Evolutionary conservation across 2,113 vertebrate species (phyloP).

Genomic region (Gasterosteus aculeatus): DNA sequence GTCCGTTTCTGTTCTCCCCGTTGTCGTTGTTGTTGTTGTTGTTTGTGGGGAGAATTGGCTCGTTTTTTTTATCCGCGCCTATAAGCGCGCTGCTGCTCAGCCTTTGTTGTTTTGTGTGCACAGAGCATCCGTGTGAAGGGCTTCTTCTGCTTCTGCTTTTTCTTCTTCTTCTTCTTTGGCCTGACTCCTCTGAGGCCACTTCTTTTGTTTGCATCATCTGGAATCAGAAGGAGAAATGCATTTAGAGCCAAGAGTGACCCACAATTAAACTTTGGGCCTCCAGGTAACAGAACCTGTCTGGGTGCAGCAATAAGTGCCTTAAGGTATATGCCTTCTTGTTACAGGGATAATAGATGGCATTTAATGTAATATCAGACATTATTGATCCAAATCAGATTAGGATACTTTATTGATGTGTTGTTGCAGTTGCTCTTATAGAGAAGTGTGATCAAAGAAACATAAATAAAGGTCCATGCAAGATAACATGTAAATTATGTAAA

Average conservation of each 20-base stretch:
- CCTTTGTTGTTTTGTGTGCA: constrained; percentile 42
- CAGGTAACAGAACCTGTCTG: neutral
- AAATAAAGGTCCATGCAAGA: neutral
- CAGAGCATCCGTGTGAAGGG: constrained; percentile 16
- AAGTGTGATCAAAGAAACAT: neutral
- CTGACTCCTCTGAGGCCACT: neutral
- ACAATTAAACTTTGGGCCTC: neutral
- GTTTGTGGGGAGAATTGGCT: neutral
- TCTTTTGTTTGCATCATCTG: neutral
- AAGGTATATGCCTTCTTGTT: neutral
- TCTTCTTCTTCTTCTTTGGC: neutral
- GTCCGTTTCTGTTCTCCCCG: neutral
- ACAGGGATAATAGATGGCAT: neutral
- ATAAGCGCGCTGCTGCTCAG: neutral
- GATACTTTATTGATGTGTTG: no score
- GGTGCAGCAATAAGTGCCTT: neutral
- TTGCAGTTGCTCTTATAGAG: no score
- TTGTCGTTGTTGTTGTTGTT: neutral
- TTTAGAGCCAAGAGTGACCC: neutral
- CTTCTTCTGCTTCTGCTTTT: neutral
- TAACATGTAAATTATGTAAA: neutral
- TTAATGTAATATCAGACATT: neutral
- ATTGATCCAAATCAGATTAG: neutral
- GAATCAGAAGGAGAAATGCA: neutral
- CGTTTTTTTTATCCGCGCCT: neutral